Conservation (phyloP, 2,113 vertebrate genomes). For the Zootoca vivipara region DNA sequence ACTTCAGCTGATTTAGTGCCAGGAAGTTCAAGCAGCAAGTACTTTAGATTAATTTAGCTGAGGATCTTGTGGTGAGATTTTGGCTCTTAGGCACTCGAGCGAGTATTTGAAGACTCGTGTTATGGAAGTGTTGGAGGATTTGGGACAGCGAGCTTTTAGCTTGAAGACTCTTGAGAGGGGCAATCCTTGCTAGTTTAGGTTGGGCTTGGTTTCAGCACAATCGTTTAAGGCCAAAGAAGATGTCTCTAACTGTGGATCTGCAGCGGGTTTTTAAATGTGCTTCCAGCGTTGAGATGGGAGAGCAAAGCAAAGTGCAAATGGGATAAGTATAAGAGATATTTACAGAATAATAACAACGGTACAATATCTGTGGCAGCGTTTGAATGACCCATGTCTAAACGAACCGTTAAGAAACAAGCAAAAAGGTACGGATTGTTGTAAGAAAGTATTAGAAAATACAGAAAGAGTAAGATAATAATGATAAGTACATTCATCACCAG, state of each 20-base stretch:
- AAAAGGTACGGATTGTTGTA: too few species aligned
- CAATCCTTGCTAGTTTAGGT: neutral
- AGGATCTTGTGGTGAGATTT: neutral
- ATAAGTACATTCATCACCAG: too few species aligned
- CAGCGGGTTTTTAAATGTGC: neutral
- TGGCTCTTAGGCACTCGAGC: neutral
- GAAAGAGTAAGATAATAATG: too few species aligned
- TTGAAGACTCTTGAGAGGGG: neutral
- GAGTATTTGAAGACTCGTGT: neutral
- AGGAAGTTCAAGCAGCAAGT: neutral
- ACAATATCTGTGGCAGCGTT: too few species aligned
- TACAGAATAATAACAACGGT: too few species aligned
- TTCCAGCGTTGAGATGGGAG: too few species aligned
- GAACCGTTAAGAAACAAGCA: too few species aligned
- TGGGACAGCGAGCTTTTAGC: neutral
- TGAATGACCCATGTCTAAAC: too few species aligned
- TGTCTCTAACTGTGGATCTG: neutral
- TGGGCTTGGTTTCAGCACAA: neutral
- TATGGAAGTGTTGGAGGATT: neutral
- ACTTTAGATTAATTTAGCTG: neutral
- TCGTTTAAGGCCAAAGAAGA: neutral
- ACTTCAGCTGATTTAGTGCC: neutral
- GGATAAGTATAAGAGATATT: too few species aligned
- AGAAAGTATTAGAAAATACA: too few species aligned
- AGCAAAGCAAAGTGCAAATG: too few species aligned